phyloP scores from a whole-genome alignment of 1,140 invertebrate species.

The Notospermus geniculatus region DNA sequence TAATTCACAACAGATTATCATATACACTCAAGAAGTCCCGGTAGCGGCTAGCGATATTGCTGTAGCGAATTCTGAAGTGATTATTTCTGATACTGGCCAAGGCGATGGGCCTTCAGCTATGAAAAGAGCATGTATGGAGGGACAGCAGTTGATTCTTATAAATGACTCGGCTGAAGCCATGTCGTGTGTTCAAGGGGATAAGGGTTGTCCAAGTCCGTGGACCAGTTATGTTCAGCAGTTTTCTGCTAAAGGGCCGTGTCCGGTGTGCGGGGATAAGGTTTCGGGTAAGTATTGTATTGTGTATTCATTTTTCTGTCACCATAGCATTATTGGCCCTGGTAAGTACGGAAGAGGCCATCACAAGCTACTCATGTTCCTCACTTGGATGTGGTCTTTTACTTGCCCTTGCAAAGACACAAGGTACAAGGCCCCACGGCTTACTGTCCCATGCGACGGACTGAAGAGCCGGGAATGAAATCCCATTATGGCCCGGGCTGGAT shows the following conservation, averaged over 20 bases:
- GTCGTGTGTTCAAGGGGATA: constrained; percentile 19
- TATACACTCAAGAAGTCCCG: too few relatives aligned
- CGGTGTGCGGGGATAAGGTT: constrained; percentile 92
- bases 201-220: constrained; percentile 26
- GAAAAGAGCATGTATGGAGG: constrained; percentile 16
- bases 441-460: too few relatives aligned
- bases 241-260: constrained; percentile 72
- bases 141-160: background rate
- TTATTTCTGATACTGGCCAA: background rate
- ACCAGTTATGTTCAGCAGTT: constrained; percentile 21
- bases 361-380: too few relatives aligned
- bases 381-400: too few relatives aligned
- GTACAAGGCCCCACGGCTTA: too few relatives aligned
- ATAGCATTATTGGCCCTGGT: too few relatives aligned
- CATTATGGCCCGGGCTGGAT: too few relatives aligned
- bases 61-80: constrained; percentile 23
- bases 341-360: too few relatives aligned
- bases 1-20: too few relatives aligned
- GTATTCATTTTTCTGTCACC: too few relatives aligned
- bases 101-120: background rate
- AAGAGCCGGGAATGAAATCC: too few relatives aligned
- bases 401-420: too few relatives aligned
- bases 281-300: constrained; percentile 64
- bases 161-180: constrained; percentile 1
- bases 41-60: constrained; percentile 22